These are phyloP conservation scores for Drosophila atripex DNA, from an alignment of 2,888 invertebrate species.

Conservation along the genomic window DNA sequence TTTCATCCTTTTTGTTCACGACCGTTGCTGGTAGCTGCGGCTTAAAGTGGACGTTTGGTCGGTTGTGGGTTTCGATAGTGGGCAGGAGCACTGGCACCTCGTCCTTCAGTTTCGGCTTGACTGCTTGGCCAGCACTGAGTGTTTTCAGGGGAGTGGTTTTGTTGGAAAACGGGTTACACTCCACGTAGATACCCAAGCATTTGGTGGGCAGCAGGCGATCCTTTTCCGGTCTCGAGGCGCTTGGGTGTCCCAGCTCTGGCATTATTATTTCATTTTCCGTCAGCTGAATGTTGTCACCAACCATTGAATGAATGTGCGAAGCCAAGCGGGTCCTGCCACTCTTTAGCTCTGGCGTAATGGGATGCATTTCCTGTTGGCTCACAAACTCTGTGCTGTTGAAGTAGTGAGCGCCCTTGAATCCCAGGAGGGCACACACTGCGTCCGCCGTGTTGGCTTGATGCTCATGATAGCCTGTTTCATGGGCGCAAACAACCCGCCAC, in stretches of 20 bases:
- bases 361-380: constrained; percentile 53
- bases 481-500: constrained; percentile 88
- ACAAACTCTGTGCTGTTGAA: constrained; percentile 73
- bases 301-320: constrained; percentile 38
- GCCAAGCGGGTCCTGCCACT: constrained; percentile 23
- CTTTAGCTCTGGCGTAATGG: constrained; percentile 74
- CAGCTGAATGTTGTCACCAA: constrained; percentile 71
- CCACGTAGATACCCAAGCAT: constrained; percentile 80
- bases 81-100: constrained; percentile 60
- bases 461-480: constrained; percentile 76
- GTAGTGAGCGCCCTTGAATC: constrained; percentile 85
- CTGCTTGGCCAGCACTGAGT: constrained; percentile 70
- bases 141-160: constrained; percentile 72
- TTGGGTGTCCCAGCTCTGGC: constrained; percentile 8
- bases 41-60: constrained; percentile 75
- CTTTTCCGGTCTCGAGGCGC: constrained; percentile 44
- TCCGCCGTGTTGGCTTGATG: constrained; percentile 83
- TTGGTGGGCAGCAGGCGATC: constrained; percentile 55
- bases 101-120: constrained; percentile 38
- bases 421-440: constrained; percentile 88
- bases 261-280: constrained; percentile 39
- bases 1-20: constrained; percentile 72
- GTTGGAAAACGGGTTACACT: constrained; percentile 79
- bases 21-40: constrained; percentile 58
- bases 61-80: constrained; percentile 58